These are phyloP conservation scores for Lithobates sylvaticus DNA, from an alignment of 2,797 vertebrate genomes.

Conservation along the genomic window DNA sequence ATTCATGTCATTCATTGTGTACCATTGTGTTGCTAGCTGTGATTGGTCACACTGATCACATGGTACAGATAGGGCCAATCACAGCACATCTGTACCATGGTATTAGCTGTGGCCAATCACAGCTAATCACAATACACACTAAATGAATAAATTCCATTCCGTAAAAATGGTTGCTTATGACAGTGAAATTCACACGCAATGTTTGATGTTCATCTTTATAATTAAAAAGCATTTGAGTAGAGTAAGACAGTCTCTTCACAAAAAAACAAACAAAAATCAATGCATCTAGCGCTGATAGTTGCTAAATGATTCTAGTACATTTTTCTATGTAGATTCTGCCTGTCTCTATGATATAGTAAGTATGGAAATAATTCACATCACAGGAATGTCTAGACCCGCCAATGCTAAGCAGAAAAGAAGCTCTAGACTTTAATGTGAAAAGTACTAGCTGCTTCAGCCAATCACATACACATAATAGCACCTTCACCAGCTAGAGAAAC, in stretches of 20 bases:
- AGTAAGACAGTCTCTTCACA: neutral
- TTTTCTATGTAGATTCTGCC: constrained; percentile 17
- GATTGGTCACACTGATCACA: too few relatives aligned
- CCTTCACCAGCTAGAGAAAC: neutral
- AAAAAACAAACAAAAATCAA: neutral
- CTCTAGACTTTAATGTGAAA: constrained; percentile 18
- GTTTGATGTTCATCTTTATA: neutral
- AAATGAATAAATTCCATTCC: too few relatives aligned
- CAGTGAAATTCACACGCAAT: neutral
- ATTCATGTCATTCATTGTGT: too few relatives aligned
- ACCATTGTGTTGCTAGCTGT: too few relatives aligned
- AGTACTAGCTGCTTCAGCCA: constrained; percentile 29
- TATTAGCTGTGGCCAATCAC: too few relatives aligned
- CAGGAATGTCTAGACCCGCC: constrained; percentile 22
- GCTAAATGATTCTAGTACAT: neutral
- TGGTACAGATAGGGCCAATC: too few relatives aligned
- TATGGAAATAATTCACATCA: constrained; percentile 36
- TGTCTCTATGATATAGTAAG: constrained; percentile 33
- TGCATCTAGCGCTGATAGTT: neutral
- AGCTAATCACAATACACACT: too few relatives aligned
- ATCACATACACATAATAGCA: constrained; percentile 8
- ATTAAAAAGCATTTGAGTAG: neutral
- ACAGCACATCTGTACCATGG: too few relatives aligned
- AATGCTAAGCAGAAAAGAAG: constrained; percentile 39
- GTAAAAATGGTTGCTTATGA: too few relatives aligned